Base-by-base conservation (phyloP, 2,888 invertebrate species). In the Nineta flava region DNA sequence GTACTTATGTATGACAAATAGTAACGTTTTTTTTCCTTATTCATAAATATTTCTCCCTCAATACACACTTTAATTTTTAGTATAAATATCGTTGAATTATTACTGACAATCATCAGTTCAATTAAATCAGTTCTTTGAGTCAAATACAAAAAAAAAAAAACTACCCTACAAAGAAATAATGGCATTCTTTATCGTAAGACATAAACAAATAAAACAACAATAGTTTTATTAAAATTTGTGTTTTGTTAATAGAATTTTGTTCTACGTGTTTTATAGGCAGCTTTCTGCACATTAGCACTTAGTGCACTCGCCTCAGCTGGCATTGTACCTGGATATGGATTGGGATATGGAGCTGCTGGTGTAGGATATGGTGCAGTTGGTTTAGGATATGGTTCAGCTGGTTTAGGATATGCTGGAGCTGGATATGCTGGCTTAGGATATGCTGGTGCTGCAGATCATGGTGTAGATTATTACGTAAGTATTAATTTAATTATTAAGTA, bases 381-480 rank as follows among this genome's bases (percentile, higher is more conserved):
- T 16, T 32, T 21, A 21, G 46, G 32, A 13, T 15, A 46, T 41
- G 48, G 26, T 26, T 13, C 13, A 13, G 46, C 13, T 21, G 46
- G 34, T 15, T 10, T 46, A 12, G 46, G 46, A 15, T 17, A 46
- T 34, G 46, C 13, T 13, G 21, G 44, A 9, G 44, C 16, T 15
- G 43, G 43, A 9, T 43, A 43, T 16, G 43, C 17, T 7, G 44
- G 44, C 2, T 9, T 44, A 17, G 44, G 44, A 44, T 44, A 44
- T 44, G 44, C 21, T 26, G 44, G 21, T 13, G 19, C 19, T 17
- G 21, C 15, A 9, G 46, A 15, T 9, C 48, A 48, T 48, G 48
- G 40, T 19, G 40, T 26, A 2, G 48, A 48, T 26, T 41, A 48
- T 38, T 40, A 48, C 16, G 48, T 48, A 41, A 48, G 48, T 48